These are phyloP conservation scores for Phocoena sinus DNA, from an alignment of 2,113 vertebrate genomes.

Conservation along the genomic window DNA sequence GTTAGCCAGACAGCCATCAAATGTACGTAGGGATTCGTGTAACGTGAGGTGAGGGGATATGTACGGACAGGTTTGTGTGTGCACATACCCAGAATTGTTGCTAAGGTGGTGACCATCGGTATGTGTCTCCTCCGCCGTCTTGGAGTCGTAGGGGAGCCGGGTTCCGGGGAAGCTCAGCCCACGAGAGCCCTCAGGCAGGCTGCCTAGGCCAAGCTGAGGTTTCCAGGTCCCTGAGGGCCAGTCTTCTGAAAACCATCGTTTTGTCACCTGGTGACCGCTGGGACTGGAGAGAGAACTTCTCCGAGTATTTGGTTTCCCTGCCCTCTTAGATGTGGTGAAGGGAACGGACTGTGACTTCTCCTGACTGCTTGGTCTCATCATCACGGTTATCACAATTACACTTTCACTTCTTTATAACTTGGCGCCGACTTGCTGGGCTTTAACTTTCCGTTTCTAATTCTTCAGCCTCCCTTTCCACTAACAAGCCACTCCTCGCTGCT, in stretches of 20 bases:
- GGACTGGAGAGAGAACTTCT: neutral
- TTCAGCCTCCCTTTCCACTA: no score
- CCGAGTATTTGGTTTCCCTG: neutral
- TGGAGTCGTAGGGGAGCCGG: neutral
- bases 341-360: neutral
- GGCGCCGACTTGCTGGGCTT: neutral
- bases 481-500: neutral
- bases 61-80: fast-evolving
- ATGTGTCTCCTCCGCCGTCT: fast-evolving
- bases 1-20: fast-evolving
- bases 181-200: neutral
- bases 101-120: fast-evolving
- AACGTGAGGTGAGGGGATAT: no score
- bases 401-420: neutral
- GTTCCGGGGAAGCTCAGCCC: neutral
- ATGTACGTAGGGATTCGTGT: fast-evolving
- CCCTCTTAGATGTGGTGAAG: neutral
- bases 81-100: fast-evolving
- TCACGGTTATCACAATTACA: neutral
- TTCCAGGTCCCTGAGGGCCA: neutral
- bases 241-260: neutral
- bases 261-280: neutral
- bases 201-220: fast-evolving
- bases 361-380: neutral
- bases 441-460: neutral